phyloP scores from a whole-genome alignment of 2,888 invertebrate genomes.

The Drosophila parthenogenetica region DNA sequence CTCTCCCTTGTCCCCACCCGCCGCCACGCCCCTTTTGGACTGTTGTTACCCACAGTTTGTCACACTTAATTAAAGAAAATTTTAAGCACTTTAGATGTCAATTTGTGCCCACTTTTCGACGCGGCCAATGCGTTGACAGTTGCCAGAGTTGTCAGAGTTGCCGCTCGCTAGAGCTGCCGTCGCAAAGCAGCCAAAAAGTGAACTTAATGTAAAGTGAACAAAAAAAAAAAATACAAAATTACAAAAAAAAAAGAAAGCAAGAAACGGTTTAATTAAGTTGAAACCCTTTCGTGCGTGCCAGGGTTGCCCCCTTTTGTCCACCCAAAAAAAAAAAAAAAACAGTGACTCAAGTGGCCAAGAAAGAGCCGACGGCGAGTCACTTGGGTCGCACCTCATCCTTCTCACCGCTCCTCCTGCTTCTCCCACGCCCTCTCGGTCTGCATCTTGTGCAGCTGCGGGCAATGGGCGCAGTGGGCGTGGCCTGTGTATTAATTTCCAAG shows the following conservation, averaged over 20 bases:
- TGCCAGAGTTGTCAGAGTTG: conserved; percentile 63
- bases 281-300: conserved; percentile 79
- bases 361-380: conserved; percentile 59
- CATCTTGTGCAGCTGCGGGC: conserved; percentile 59
- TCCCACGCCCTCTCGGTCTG: conserved; percentile 11
- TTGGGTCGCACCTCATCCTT: conserved; percentile 34
- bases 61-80: conserved; percentile 81
- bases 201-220: conserved; percentile 17
- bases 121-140: conserved; percentile 74
- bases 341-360: conserved; percentile 71
- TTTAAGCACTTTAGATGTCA: conserved; percentile 81
- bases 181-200: conserved; percentile 52
- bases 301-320: conserved; percentile 28
- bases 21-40: neutral
- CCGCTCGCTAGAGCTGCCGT: conserved; percentile 52
- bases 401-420: neutral
- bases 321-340: conserved; percentile 40
- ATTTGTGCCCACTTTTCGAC: conserved; percentile 75
- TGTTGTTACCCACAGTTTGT: conserved; percentile 76
- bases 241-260: conserved; percentile 7
- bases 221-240: conserved; percentile 42
- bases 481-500: conserved; percentile 73
- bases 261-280: conserved; percentile 80
- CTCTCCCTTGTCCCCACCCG: neutral
- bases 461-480: conserved; percentile 24